Evolutionary conservation across 35 echinoderm and acorn worm species (phyloP).

Genomic region (Strongylocentrotus purpuratus): DNA sequence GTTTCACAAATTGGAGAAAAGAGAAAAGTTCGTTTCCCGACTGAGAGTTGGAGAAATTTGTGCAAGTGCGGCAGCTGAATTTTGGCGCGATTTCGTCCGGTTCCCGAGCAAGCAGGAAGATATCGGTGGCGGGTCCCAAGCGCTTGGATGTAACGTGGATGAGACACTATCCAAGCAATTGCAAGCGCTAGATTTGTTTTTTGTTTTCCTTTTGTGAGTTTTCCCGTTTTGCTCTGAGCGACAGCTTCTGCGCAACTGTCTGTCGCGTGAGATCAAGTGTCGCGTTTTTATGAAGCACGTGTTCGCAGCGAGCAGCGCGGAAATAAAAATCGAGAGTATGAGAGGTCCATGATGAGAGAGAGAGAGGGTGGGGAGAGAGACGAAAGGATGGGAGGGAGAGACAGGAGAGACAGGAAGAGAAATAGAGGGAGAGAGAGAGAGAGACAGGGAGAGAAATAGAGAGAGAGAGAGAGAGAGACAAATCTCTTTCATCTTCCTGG

Average conservation of each 20-base stretch:
- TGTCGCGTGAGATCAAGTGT: background rate
- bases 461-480: background rate
- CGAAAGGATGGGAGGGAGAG: background rate
- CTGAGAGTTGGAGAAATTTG: background rate
- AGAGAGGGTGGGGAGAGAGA: background rate
- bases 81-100: background rate
- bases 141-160: background rate
- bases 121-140: background rate
- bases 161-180: background rate
- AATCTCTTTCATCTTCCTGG: too few relatives aligned
- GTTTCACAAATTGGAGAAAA: background rate
- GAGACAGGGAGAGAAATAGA: background rate
- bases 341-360: background rate
- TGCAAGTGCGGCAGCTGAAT: conserved; percentile 33
- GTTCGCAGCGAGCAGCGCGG: background rate
- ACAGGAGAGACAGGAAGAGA: background rate
- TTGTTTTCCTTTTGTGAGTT: background rate
- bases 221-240: background rate
- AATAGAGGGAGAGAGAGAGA: background rate
- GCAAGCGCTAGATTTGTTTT: background rate
- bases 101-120: background rate
- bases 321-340: background rate
- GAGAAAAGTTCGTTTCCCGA: background rate
- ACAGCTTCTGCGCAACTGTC: conserved; percentile 25
- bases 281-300: conserved; percentile 39